phyloP scores from a whole-genome alignment of 2,797 vertebrate species.

The Cynopterus sphinx region DNA sequence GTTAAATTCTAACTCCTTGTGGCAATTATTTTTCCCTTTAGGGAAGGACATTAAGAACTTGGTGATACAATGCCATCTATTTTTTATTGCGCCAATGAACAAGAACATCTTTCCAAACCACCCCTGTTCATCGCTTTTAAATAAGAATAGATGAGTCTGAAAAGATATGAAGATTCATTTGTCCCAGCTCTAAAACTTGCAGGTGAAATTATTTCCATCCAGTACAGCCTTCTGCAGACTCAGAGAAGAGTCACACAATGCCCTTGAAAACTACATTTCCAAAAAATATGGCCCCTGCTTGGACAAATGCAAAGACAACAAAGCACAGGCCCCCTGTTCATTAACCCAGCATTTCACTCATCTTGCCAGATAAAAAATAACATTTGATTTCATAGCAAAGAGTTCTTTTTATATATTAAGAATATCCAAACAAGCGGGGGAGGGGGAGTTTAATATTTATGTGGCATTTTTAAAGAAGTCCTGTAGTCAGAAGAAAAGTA shows the following conservation, averaged over 20 bases:
- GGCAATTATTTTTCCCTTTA: slow-evolving; percentile 48
- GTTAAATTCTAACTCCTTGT: slow-evolving; percentile 70
- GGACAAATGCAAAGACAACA: background rate
- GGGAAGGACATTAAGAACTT: slow-evolving; percentile 71
- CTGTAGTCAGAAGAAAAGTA: background rate
- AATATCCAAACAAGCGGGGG: background rate
- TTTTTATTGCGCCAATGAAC: slow-evolving; percentile 70
- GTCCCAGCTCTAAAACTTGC: slow-evolving; percentile 57
- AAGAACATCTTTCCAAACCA: slow-evolving; percentile 69
- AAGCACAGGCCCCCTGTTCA: background rate
- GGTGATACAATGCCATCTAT: slow-evolving; percentile 52
- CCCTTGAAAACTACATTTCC: slow-evolving; percentile 55
- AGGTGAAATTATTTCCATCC: slow-evolving; percentile 51
- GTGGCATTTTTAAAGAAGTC: background rate
- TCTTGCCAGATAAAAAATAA: background rate
- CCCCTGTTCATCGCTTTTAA: slow-evolving; percentile 69
- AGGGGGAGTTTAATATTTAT: background rate
- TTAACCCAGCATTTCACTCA: background rate
- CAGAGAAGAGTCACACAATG: background rate
- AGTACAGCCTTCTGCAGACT: background rate
- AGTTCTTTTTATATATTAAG: background rate
- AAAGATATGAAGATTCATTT: slow-evolving; percentile 73
- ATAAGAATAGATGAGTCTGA: slow-evolving; percentile 69
- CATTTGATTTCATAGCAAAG: background rate
- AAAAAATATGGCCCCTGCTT: background rate